Conservation (phyloP, 2,113 vertebrate species). For the Pseudolaguvia tuberculata region DNA sequence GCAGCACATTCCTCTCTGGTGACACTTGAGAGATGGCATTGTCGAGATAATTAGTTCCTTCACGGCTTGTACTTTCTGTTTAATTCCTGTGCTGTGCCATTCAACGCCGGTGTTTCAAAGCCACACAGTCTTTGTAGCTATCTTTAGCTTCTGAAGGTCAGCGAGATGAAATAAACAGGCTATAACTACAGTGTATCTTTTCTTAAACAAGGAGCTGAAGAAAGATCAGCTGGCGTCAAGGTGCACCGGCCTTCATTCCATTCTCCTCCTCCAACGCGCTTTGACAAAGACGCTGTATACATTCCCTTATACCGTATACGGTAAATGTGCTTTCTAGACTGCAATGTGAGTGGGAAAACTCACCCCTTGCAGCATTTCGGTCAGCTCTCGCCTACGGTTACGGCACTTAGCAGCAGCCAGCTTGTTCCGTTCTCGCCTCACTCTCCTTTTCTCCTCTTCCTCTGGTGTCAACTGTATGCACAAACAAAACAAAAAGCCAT, state of each 20-base stretch:
- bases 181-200: not conserved
- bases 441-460: conserved; percentile 94
- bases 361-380: conserved; percentile 96
- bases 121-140: not conserved
- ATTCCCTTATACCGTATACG: not conserved
- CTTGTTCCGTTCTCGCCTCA: conserved; percentile 97
- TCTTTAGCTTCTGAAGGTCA: not conserved
- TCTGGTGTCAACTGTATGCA: conserved; percentile 86
- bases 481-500: not conserved
- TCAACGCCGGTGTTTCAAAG: conserved; percentile 51
- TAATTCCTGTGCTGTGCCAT: conserved; percentile 49
- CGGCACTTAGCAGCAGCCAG: conserved; percentile 96
- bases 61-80: conserved; percentile 61
- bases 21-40: conserved; percentile 64
- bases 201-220: conserved; percentile 3
- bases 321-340: not conserved
- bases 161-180: not conserved
- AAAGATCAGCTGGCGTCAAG: conserved; percentile 21
- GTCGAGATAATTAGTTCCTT: conserved; percentile 68
- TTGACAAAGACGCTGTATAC: not conserved
- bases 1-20: conserved; percentile 62
- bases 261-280: not conserved
- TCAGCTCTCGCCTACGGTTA: conserved; percentile 93
- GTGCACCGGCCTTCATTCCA: not conserved
- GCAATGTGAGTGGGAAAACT: conserved; percentile 52